Evolutionary conservation across 2,888 invertebrate genomes (phyloP).

Genomic region (Scaptomyza polygonia): DNA sequence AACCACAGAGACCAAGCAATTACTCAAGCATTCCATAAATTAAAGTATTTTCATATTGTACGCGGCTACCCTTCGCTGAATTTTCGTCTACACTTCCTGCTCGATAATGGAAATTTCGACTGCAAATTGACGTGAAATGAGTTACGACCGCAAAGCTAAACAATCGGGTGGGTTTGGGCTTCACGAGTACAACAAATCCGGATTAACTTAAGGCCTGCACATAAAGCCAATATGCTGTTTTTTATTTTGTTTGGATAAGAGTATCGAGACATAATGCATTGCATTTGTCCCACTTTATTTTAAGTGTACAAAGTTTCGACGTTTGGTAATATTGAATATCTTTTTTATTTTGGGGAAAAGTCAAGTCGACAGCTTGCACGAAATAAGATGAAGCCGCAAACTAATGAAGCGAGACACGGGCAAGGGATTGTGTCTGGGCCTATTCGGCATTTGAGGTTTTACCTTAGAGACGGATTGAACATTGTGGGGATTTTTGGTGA

Average conservation of each 20-base stretch:
- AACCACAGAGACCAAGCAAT: background rate
- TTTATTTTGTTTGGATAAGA: background rate
- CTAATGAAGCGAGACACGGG: slow-evolving; percentile 63
- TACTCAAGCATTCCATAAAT: slow-evolving; percentile 8
- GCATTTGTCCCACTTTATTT: background rate
- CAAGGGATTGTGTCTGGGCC: slow-evolving; percentile 8
- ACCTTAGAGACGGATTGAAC: slow-evolving; percentile 44
- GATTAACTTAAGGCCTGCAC: too few species aligned
- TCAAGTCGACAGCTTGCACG: slow-evolving; percentile 21
- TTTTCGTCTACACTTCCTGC: background rate
- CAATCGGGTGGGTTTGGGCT: background rate
- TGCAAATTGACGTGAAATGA: background rate
- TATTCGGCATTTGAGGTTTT: slow-evolving; percentile 22
- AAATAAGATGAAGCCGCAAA: slow-evolving; percentile 61
- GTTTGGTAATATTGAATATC: slow-evolving; percentile 27
- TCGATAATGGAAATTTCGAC: background rate
- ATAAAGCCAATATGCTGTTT: background rate
- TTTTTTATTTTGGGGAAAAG: background rate
- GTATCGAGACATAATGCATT: background rate
- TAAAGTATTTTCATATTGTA: slow-evolving; percentile 1
- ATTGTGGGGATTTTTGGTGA: slow-evolving; percentile 52
- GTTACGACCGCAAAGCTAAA: background rate
- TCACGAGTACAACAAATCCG: background rate
- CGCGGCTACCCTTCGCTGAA: background rate
- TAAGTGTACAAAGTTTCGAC: background rate